Percentiles rank a stretch among this genome's conserved stretches.
Conservation (phyloP, 2,113 vertebrate species). For the Pluvianellus socialis region DNA sequence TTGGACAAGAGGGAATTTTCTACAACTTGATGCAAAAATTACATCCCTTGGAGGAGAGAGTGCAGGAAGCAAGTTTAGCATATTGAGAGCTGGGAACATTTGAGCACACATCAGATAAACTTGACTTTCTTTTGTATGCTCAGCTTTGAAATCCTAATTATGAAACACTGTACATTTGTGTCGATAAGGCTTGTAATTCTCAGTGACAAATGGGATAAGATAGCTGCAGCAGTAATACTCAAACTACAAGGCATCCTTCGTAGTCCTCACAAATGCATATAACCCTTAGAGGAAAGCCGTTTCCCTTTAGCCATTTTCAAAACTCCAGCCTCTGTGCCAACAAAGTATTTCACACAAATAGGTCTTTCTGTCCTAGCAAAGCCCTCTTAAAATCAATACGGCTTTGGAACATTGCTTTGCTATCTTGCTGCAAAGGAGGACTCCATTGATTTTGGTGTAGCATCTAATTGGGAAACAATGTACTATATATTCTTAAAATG, state of each 20-base stretch:
- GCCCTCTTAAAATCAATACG: conserved; percentile 6
- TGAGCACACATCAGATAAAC: not conserved
- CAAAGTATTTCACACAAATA: not conserved
- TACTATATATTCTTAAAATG: conserved; percentile 10
- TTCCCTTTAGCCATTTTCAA: not conserved
- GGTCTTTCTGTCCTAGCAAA: not conserved
- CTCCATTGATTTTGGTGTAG: conserved; percentile 21
- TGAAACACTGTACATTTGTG: not conserved
- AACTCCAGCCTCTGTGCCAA: not conserved
- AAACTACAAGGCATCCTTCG: not conserved
- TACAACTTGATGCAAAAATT: conserved; percentile 20
- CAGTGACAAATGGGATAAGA: not conserved
- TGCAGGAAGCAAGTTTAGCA: not conserved
- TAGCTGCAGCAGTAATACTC: not conserved
- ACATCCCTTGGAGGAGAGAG: not conserved
- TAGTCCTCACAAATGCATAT: not conserved
- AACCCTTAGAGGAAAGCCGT: not conserved
- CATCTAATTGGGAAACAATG: not conserved
- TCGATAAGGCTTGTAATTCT: not conserved
- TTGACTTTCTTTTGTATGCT: not conserved
- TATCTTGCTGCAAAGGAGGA: not conserved
- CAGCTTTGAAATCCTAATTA: not conserved
- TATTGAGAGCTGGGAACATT: not conserved
- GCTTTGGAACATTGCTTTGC: conserved; percentile 4
- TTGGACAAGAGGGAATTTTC: conserved; percentile 1